These are phyloP conservation scores for Drosophila auraria DNA, from an alignment of 1,140 invertebrate genomes.

Conservation along the genomic window DNA sequence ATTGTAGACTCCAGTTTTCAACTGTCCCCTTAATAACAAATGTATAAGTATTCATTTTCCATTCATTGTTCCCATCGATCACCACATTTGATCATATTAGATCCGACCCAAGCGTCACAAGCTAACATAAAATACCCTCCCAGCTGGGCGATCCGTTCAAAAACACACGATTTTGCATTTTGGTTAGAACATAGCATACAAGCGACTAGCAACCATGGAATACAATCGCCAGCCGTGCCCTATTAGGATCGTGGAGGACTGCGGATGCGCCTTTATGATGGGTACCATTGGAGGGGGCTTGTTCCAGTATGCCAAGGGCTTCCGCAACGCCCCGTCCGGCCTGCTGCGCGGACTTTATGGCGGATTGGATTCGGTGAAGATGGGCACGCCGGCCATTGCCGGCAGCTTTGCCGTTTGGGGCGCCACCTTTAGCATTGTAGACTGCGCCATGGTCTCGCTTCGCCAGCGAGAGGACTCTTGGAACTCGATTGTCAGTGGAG, in stretches of 20 bases:
- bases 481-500: constrained; percentile 72
- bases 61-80: not conserved
- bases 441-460: constrained; percentile 62
- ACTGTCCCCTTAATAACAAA: too few species aligned
- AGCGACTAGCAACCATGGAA: constrained; percentile 45
- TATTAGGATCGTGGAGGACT: constrained; percentile 70
- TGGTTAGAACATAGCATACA: not conserved
- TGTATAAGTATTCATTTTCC: not conserved
- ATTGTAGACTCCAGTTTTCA: too few species aligned
- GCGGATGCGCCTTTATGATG: constrained; percentile 74
- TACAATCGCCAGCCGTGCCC: constrained; percentile 73
- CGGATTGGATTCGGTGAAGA: constrained; percentile 62
- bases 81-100: not conserved
- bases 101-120: not conserved
- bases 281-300: constrained; percentile 63
- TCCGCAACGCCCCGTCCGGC: constrained; percentile 61
- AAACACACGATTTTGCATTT: not conserved
- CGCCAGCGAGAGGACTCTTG: constrained; percentile 64
- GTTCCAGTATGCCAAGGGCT: constrained; percentile 64
- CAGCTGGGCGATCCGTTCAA: not conserved
- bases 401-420: constrained; percentile 73
- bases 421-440: constrained; percentile 68
- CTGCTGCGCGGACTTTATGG: constrained; percentile 56
- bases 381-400: constrained; percentile 66
- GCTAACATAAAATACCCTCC: not conserved